Base-by-base conservation (phyloP, 2,888 invertebrate species). In the Beris chalybata region DNA sequence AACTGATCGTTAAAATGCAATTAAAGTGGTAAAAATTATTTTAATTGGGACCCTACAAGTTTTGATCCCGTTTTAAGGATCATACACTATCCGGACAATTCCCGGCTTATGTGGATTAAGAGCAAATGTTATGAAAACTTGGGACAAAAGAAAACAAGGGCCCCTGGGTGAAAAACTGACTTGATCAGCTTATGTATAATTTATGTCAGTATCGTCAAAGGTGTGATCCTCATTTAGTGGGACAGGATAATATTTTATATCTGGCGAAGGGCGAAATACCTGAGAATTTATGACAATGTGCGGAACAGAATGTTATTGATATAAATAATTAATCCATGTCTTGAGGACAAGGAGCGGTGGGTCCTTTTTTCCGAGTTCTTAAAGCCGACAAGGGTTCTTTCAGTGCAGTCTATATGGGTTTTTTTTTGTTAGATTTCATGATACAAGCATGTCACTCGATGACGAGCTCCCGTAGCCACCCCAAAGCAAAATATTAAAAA, bases 281-380 rank as follows among this genome's bases (percentile, higher is more conserved):
- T 48, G 52, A 61, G 50, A 61, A 61, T 50, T 61, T 50, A 61
- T 52, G 50, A 61, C 61, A 61, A 52, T 50, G 15, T 15, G 29
- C 61, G 50, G 61, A 61, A 61, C 61, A 50, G 50, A 56, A 61
- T 50, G 61, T 61, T 61, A 52, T 61, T 52, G 61, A 61, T 52
- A 61, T 50, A 61, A 61, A 61, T 61, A 61, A 61, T 61, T 61
- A 61, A 61, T 61, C 50, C 61, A 43, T 22, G 47, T 44, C 11
- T 32, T 11, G 29, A 38, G 29, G 59, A 50, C 59, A 50, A 13
- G 32, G n/a, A 32, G 13, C 59, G n/a, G 32, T 22, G 15, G 61
- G 61, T 61, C 43, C 61, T 31, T 61, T 48, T 48, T 48, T 15
- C 30, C 30, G n/a, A 12, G 22, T 4, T 32, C 6, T 11, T 4